Percentiles rank a stretch among this genome's conserved stretches.
Evolutionary conservation across 2,113 vertebrate genomes (phyloP).

Genomic region (Mandrillus leucophaeus): DNA sequence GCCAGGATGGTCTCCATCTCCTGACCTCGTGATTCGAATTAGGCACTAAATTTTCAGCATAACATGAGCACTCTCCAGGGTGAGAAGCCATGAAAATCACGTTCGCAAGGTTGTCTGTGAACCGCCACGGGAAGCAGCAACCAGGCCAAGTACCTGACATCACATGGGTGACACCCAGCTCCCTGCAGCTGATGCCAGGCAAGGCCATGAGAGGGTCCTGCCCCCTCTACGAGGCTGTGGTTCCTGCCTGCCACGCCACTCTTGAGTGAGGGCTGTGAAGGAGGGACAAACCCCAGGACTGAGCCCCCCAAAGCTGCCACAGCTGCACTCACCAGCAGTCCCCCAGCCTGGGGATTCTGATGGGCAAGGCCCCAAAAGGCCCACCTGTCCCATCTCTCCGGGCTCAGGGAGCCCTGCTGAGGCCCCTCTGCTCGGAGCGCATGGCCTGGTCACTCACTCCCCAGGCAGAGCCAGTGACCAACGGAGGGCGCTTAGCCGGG

Average conservation of each 20-base stretch:
- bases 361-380: neutral
- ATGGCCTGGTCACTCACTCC: neutral
- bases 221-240: neutral
- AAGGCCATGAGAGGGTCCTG: rapidly evolving
- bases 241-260: neutral
- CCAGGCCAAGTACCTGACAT: neutral
- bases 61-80: rapidly evolving
- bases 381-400: neutral
- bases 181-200: neutral
- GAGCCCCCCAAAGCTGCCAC: rapidly evolving
- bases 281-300: neutral
- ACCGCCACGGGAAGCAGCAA: neutral
- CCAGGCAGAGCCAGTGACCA: neutral
- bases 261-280: no score
- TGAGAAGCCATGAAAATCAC: neutral
- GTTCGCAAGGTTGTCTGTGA: neutral
- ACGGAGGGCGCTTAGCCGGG: neutral
- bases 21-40: no score
- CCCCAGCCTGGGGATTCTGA: neutral
- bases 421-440: neutral
- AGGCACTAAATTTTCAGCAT: neutral
- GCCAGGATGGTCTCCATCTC: no score
- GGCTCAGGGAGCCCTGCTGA: neutral
- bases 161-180: no score
- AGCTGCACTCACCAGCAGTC: neutral